Conservation (phyloP, 2,888 invertebrate genomes). For the Apamea crenata region DNA sequence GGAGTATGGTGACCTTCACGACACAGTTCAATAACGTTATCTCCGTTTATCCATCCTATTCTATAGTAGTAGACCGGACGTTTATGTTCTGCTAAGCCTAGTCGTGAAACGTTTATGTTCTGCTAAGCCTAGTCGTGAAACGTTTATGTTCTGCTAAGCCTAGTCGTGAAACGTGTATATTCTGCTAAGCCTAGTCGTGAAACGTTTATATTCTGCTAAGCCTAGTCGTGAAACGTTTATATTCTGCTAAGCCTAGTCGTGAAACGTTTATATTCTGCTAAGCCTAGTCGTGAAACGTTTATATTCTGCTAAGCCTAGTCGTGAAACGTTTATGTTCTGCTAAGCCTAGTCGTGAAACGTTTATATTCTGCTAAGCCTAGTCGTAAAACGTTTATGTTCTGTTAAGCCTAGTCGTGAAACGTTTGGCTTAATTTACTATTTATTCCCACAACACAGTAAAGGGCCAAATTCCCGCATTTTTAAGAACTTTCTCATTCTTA, state of each 20-base stretch:
- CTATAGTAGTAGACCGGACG: neutral
- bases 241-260: neutral
- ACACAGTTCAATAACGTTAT: constrained; percentile 12
- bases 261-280: too few relatives aligned
- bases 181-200: neutral
- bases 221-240: neutral
- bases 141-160: too few relatives aligned
- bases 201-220: too few relatives aligned
- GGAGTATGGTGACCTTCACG: constrained; percentile 7
- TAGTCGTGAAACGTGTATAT: neutral
- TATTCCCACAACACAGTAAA: neutral
- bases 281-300: neutral
- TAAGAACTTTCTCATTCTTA: neutral
- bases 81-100: too few relatives aligned
- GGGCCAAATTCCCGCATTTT: neutral
- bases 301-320: neutral
- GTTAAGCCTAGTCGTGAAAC: neutral
- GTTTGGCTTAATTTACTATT: neutral
- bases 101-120: neutral
- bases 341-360: neutral
- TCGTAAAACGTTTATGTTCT: neutral
- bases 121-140: too few relatives aligned
- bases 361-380: too few relatives aligned
- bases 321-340: too few relatives aligned
- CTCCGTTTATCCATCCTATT: neutral